Base-by-base conservation (phyloP, 2,113 vertebrate genomes). In the Malurus alboscapulatus region DNA sequence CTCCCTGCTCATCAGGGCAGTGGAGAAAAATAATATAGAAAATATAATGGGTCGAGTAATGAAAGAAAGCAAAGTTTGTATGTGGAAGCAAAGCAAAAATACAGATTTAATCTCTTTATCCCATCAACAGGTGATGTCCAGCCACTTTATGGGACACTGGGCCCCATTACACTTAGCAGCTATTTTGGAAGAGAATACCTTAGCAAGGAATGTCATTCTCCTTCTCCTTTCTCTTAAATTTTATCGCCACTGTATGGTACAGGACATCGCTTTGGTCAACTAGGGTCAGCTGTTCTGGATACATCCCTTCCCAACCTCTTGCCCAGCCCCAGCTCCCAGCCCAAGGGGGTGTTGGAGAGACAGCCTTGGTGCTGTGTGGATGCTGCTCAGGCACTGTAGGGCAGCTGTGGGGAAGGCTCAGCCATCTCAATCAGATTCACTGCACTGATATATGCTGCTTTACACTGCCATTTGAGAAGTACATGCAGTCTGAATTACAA, bases 371-470 rank as follows among this genome's bases (percentile, higher is more conserved):
- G 69, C 44, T 59, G 30, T 14, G 72, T 2, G 5, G 21, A 20
- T 13, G 14, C 71, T 57, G 80, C 59, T 65, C 45, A 21, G 38
- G 14, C n/a, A 7, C 57, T 11, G 1, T 2, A 5, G 15, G 47
- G 14, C n/a, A 53, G 47, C 79, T 62, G 1, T 21, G 34, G 48
- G 32, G 32, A 16, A 72, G 32, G 26, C 20, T 68, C 36, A 84
- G 32, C 66, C 6, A 3, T 47, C 67, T 38, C 20, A 25, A 29
- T 40, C 53, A 40, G 48, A 24, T 17, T 30, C 59, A 25, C 12
- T 27, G 22, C 22, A 4, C 15, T 30, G 25, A 51, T 26, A 32
- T 27, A 25, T 0, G 0, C 32, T 53, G 7, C 3, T 86, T 30
- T 44, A 68, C 17, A 3, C 54, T 45, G 38, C n/a, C 12, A 1